Evolutionary conservation across 2,888 invertebrate genomes (phyloP), one percentile per base, ranked within the genome.

Genomic region (Alsophila aescularia): DNA sequence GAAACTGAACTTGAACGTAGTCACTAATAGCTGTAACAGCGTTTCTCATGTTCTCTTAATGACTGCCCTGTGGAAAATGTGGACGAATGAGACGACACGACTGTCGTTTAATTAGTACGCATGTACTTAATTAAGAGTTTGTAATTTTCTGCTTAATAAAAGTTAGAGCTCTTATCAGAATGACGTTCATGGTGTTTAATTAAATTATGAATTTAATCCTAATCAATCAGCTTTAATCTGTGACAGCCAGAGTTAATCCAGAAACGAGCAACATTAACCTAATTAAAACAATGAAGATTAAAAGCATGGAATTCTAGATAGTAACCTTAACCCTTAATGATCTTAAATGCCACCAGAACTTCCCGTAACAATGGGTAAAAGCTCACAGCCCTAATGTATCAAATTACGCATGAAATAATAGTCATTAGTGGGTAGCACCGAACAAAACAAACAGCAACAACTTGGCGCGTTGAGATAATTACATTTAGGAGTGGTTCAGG

Each of bases 351-450:
- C 49, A 13, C 18, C 48, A 39, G 10, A 43, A 52, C 32, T 52
- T 37, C 8, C 14, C 10, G 21, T 40, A 57, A 67, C 58, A 64
- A 64, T 58, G 51, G 58, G 51, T 27, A 35, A 45, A 41, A 16
- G n/a, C 18, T 40, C 39, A 37, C 21, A 10, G 32, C 48, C 42
- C 49, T 52, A 44, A 52, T 62, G 55, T 64, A 61, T 52, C 58
- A 60, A 63, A 62, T 63, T 60, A 45, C 34, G 41, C 56, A 54
- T 60, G 53, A 54, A 69, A 56, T 56, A 55, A 62, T 58, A 57
- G 52, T 52, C 49, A 55, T 63, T 62, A 60, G 56, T 55, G 52
- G 48, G 52, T 29, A 53, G 34, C 54, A 52, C 39, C 32, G 47
- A 39, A 32, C 31, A 59, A 48, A 54, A 60, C 59, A 54, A 56